Conservation (phyloP, 1,140 invertebrate species). For the Mamestra configurata region DNA sequence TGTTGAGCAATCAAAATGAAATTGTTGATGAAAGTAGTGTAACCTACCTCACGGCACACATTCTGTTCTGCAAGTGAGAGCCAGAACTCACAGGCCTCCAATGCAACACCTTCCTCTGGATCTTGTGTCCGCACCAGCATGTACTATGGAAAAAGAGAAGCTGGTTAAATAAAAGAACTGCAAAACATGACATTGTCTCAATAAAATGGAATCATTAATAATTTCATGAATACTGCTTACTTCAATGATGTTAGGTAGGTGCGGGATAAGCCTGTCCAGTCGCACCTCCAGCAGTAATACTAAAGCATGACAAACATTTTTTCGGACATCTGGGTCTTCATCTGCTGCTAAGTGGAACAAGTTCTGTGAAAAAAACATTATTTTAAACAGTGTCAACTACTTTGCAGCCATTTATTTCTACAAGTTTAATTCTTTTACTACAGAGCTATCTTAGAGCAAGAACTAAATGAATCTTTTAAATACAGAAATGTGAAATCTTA, state of each 20-base stretch:
- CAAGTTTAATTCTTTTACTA: not conserved
- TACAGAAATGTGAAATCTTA: slow-evolving; percentile 68
- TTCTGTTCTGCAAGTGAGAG: slow-evolving; percentile 98
- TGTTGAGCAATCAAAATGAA: too few species aligned
- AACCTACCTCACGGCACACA: slow-evolving; percentile 94
- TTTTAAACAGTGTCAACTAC: not conserved
- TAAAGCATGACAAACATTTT: slow-evolving; percentile 98
- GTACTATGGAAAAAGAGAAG: slow-evolving; percentile 89
- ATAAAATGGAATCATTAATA: too few species aligned
- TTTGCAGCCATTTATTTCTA: too few species aligned
- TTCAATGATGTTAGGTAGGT: slow-evolving; percentile 99
- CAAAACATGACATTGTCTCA: not conserved
- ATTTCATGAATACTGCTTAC: slow-evolving; percentile 77
- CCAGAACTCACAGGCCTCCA: slow-evolving; percentile 99
- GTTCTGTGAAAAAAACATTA: slow-evolving; percentile 88
- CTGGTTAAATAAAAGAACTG: not conserved
- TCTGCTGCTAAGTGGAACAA: slow-evolving; percentile 94
- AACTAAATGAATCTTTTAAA: not conserved
- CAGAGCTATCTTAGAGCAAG: too few species aligned
- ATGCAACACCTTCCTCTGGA: slow-evolving; percentile 96
- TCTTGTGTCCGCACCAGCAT: slow-evolving; percentile 99
- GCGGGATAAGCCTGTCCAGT: slow-evolving; percentile 97
- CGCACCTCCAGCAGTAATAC: slow-evolving; percentile 99
- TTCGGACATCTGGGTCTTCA: slow-evolving; percentile 95
- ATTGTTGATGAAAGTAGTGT: too few species aligned